phyloP scores from a whole-genome alignment of 2,113 vertebrate species.

The Thunnus thynnus region DNA sequence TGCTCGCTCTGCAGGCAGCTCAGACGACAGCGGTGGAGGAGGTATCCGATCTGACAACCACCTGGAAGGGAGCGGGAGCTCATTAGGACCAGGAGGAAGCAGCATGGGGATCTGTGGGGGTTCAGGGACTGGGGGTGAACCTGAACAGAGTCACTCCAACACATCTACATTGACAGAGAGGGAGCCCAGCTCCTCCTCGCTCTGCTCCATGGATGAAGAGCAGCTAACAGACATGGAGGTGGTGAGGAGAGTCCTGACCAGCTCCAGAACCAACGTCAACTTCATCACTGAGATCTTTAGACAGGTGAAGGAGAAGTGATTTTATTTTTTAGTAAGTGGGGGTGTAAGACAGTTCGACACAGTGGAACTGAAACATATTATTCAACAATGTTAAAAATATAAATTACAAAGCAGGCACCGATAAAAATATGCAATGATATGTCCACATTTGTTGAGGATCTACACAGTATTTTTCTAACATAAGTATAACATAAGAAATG shows the following conservation, averaged over 20 bases:
- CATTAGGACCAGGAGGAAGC: constrained; percentile 74
- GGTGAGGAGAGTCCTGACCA: constrained; percentile 95
- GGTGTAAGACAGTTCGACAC: neutral
- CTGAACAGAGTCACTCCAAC: constrained; percentile 97
- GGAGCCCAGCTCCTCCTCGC: constrained; percentile 99
- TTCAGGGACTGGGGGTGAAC: constrained; percentile 81
- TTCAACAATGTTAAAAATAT: neutral
- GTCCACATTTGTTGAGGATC: neutral
- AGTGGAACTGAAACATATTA: neutral
- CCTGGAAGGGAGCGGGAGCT: constrained; percentile 63
- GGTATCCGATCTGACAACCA: constrained; percentile 73
- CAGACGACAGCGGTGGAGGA: constrained; percentile 67
- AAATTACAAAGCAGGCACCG: too few relatives aligned
- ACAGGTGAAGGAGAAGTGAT: constrained; percentile 86
- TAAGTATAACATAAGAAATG: neutral
- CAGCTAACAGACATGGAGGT: constrained; percentile 98
- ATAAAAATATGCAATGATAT: neutral
- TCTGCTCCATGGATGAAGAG: constrained; percentile 98
- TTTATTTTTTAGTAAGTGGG: neutral
- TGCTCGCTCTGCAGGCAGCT: constrained; percentile 87
- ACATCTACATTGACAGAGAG: constrained; percentile 97
- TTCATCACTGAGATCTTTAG: constrained; percentile 99
- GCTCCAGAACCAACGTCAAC: constrained; percentile 95
- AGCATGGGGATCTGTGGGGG: constrained; percentile 83
- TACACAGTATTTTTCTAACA: neutral